A percentile compares a stretch with the other conserved stretches of the same genome.
Evolutionary conservation across 2,888 invertebrate genomes (phyloP).

Genomic region (Perithous albicinctus): DNA sequence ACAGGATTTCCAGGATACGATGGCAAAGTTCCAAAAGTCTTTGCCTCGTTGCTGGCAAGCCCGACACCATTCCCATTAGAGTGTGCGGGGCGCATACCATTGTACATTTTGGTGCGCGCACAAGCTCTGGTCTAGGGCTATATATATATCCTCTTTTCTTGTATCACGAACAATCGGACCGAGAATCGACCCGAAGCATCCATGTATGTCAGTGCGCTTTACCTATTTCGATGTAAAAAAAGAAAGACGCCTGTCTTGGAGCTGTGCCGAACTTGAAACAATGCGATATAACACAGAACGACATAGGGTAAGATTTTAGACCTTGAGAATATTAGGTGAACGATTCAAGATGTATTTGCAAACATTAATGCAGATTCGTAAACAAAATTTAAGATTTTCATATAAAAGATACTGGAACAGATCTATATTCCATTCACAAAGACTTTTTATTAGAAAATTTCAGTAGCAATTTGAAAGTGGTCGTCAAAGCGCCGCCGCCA

Average conservation of each 20-base stretch:
- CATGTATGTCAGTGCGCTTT: constrained; percentile 37
- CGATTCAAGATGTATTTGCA: background rate
- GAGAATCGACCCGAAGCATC: constrained; percentile 42
- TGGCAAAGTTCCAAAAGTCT: constrained; percentile 71
- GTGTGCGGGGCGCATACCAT: constrained; percentile 27
- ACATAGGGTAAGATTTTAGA: background rate
- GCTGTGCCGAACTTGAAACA: constrained; percentile 11
- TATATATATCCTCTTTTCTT: constrained; percentile 35
- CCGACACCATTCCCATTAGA: constrained; percentile 63
- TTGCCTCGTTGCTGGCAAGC: constrained; percentile 67
- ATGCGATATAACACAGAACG: background rate
- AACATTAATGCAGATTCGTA: background rate
- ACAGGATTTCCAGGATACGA: constrained; percentile 43
- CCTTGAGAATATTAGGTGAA: background rate
- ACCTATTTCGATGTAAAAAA: constrained; percentile 34
- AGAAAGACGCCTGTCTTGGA: background rate
- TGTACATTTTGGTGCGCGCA: constrained; percentile 37
- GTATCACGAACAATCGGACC: constrained; percentile 50
- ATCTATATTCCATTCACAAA: background rate
- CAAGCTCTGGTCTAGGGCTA: constrained; percentile 22
- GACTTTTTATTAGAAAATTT: background rate
- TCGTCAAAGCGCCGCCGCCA: too few species aligned
- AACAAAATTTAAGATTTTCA: too few species aligned
- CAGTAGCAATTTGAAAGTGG: too few species aligned
- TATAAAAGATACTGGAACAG: too few species aligned